These are phyloP conservation scores for Popillia japonica DNA, from an alignment of 1,140 invertebrate species.

Conservation along the genomic window DNA sequence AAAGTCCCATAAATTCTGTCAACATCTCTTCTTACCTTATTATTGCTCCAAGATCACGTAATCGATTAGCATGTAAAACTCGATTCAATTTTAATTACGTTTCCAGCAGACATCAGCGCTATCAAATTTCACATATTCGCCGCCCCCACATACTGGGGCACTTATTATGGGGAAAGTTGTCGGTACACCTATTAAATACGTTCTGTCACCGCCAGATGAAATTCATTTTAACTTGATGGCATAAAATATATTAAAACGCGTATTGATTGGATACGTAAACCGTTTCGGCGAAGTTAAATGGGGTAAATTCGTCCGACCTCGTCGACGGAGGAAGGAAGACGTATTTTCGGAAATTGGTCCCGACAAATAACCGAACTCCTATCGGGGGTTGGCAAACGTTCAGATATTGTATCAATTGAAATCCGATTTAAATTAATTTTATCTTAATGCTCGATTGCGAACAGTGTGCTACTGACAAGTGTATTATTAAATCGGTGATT, in stretches of 20 bases:
- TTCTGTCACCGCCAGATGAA: conserved; percentile 23
- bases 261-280: conserved; percentile 31
- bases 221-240: conserved; percentile 3
- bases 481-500: conserved; percentile 39
- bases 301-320: neutral
- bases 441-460: conserved; percentile 36
- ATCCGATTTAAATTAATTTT: conserved; percentile 32
- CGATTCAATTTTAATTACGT: no score
- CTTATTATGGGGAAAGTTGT: conserved; percentile 8
- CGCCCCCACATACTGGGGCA: no score
- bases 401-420: conserved; percentile 31
- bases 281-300: neutral
- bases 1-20: no score
- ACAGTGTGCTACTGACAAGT: conserved; percentile 37
- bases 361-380: conserved; percentile 20
- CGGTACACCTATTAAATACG: neutral
- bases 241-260: conserved; percentile 31
- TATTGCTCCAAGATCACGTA: no score
- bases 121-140: no score
- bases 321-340: neutral
- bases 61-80: no score
- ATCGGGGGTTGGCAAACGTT: conserved; percentile 4
- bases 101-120: no score
- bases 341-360: conserved; percentile 25
- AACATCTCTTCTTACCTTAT: no score